A percentile compares a stretch with the other conserved stretches of the same genome.
Evolutionary conservation across 2,797 vertebrate species (phyloP).

Genomic region (Poecilia wingei): DNA sequence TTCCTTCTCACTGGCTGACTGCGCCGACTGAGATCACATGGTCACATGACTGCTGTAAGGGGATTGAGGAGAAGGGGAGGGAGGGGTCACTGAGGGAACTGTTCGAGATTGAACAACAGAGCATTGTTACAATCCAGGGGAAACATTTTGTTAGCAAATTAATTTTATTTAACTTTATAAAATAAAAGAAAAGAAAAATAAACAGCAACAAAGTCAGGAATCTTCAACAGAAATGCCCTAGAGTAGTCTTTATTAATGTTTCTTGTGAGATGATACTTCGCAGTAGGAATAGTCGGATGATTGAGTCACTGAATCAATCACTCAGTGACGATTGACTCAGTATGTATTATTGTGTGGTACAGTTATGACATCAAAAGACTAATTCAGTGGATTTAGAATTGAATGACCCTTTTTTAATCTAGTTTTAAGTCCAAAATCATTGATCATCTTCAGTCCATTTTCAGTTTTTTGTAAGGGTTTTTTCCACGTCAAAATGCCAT

Average conservation of each 20-base stretch:
- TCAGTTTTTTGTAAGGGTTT: background rate
- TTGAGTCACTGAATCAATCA: too few species aligned
- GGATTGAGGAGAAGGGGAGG: slow-evolving; percentile 28
- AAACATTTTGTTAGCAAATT: background rate
- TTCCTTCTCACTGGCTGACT: slow-evolving; percentile 14
- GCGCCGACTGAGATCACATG: slow-evolving; percentile 45
- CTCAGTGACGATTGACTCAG: too few species aligned
- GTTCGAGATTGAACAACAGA: slow-evolving; percentile 1
- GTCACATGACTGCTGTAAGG: slow-evolving; percentile 66
- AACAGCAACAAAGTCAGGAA: background rate
- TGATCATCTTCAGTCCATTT: background rate
- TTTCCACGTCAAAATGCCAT: background rate
- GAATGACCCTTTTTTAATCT: too few species aligned
- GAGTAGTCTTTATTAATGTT: background rate
- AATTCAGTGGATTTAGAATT: background rate
- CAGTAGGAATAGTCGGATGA: background rate
- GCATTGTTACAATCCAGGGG: background rate
- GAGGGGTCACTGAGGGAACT: slow-evolving; percentile 8
- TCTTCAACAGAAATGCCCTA: background rate
- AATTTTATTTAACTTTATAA: background rate
- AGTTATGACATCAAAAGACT: background rate
- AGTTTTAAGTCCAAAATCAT: background rate
- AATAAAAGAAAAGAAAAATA: background rate
- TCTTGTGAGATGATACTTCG: background rate
- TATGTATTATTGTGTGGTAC: background rate